These are phyloP conservation scores for Lycophotia porphyrea DNA, from an alignment of 2,888 invertebrate species.

Conservation along the genomic window DNA sequence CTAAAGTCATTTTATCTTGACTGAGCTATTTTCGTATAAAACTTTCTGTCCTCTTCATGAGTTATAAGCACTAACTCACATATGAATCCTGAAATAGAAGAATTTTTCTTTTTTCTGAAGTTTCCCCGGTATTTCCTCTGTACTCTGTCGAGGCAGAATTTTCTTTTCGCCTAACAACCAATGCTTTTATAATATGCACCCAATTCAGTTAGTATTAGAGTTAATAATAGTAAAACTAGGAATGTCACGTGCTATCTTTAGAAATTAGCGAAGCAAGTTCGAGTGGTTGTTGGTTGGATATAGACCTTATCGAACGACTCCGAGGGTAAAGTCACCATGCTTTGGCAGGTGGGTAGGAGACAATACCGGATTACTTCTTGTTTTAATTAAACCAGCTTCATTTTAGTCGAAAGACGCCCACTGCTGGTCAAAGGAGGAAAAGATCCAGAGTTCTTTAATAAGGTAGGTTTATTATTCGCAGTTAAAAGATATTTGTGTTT, in stretches of 20 bases:
- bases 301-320: conserved; percentile 51
- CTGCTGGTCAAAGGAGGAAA: not conserved
- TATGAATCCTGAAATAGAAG: conserved; percentile 25
- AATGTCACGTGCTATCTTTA: not conserved
- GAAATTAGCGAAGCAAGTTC: not conserved
- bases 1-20: not conserved
- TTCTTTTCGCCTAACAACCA: not conserved
- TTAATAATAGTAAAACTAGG: not conserved
- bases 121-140: conserved; percentile 28
- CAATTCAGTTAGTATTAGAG: not conserved
- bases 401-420: not conserved
- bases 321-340: conserved; percentile 22
- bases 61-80: not conserved
- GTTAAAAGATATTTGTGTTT: not conserved
- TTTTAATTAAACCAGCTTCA: conserved; percentile 6
- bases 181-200: not conserved
- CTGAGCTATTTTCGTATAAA: not conserved
- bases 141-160: not conserved
- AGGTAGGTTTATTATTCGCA: not conserved
- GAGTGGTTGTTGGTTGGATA: conserved; percentile 14
- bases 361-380: not conserved
- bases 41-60: not conserved
- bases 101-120: conserved; percentile 24
- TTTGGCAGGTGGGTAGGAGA: conserved; percentile 4
- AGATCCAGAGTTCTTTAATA: not conserved